phyloP scores from a whole-genome alignment of 2,888 invertebrate species.

The Hemithea aestivaria region DNA sequence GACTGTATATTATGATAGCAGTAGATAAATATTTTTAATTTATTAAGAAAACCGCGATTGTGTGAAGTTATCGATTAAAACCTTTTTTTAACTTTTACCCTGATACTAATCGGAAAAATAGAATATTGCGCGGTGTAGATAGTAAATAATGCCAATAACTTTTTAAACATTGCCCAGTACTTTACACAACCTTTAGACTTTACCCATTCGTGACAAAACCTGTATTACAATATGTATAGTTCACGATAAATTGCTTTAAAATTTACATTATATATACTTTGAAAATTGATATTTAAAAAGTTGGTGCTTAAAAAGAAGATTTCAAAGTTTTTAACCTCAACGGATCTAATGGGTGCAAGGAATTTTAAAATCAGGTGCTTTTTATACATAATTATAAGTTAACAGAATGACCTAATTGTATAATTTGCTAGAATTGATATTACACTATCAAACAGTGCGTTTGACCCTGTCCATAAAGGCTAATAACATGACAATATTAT shows the following conservation, averaged over 20 bases:
- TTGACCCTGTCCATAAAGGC: slow-evolving; percentile 76
- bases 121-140: slow-evolving; percentile 4
- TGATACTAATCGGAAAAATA: slow-evolving; percentile 20
- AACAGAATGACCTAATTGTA: slow-evolving; percentile 5
- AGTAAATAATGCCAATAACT: slow-evolving; percentile 32
- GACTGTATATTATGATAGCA: too few species aligned
- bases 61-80: slow-evolving; percentile 5
- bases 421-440: slow-evolving; percentile 65
- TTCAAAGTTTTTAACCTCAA: neutral
- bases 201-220: slow-evolving; percentile 52
- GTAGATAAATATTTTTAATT: too few species aligned
- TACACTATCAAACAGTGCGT: slow-evolving; percentile 65
- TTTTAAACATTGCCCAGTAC: slow-evolving; percentile 69
- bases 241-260: slow-evolving; percentile 5
- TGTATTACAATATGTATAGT: slow-evolving; percentile 4
- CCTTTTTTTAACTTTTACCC: slow-evolving; percentile 19
- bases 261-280: slow-evolving; percentile 1
- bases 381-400: slow-evolving; percentile 53
- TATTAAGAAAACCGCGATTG: neutral
- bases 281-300: slow-evolving; percentile 1
- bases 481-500: slow-evolving; percentile 39
- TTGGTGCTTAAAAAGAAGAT: slow-evolving; percentile 2
- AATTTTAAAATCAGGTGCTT: slow-evolving; percentile 59
- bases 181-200: slow-evolving; percentile 68
- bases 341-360: slow-evolving; percentile 3